These are phyloP conservation scores for Bos indicus DNA, from an alignment of 2,113 vertebrate species.

Conservation along the genomic window DNA sequence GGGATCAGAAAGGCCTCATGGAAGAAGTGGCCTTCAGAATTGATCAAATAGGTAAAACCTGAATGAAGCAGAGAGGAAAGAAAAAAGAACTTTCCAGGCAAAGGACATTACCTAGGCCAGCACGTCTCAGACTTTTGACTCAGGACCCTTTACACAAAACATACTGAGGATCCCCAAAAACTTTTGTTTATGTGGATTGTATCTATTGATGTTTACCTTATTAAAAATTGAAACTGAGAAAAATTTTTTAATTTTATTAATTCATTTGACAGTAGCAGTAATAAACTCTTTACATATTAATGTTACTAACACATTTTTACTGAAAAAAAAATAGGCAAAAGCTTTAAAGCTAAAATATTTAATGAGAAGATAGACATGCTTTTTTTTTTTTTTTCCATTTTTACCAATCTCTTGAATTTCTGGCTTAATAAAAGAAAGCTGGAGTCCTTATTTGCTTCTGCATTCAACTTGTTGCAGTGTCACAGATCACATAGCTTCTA, in stretches of 20 bases:
- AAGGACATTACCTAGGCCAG: neutral
- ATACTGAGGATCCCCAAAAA: neutral
- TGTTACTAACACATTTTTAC: neutral
- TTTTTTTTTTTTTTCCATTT: neutral
- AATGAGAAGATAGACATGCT: neutral
- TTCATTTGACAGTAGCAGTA: neutral
- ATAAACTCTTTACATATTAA: neutral
- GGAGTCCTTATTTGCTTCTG: neutral
- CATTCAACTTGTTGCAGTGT: neutral
- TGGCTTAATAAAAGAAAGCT: neutral
- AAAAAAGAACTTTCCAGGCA: neutral
- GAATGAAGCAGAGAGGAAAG: neutral
- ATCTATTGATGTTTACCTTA: neutral
- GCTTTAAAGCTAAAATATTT: conserved; percentile 9
- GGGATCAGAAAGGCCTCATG: neutral
- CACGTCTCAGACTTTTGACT: neutral
- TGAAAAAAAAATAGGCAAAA: neutral
- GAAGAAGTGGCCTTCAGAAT: neutral
- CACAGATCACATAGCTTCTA: neutral
- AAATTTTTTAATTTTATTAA: neutral
- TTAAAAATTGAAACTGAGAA: neutral
- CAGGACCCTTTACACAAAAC: neutral
- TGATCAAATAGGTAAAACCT: neutral
- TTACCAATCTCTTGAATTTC: neutral
- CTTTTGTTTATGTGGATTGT: neutral